Evolutionary conservation across 2,797 vertebrate species (phyloP).

Genomic region (Sebastes dallii): DNA sequence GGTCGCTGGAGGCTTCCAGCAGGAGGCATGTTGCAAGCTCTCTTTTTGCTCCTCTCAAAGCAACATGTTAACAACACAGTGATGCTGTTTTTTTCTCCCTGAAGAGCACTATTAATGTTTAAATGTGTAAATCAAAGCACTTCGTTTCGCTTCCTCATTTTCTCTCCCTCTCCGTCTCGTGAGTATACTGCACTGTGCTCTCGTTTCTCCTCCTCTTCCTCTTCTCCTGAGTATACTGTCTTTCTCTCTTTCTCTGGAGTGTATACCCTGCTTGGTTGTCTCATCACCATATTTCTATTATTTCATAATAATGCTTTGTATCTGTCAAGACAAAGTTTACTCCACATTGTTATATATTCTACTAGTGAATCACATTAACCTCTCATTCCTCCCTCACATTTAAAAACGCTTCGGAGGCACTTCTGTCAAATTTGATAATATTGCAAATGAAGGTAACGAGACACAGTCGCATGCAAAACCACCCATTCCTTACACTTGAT

Average conservation of each 20-base stretch:
- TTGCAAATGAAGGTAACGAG: slow-evolving; percentile 1
- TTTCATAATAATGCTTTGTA: background rate
- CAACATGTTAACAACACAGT: slow-evolving; percentile 37
- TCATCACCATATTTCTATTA: background rate
- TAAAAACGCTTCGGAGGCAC: background rate
- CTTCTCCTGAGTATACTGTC: background rate
- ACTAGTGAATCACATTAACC: slow-evolving; percentile 24
- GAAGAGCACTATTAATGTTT: slow-evolving; percentile 44
- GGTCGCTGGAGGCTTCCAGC: slow-evolving; percentile 39
- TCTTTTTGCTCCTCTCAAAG: background rate
- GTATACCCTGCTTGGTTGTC: background rate
- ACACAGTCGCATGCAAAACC: background rate
- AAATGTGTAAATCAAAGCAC: slow-evolving; percentile 54
- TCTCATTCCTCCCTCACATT: background rate
- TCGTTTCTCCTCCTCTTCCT: background rate
- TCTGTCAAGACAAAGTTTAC: slow-evolving; percentile 6
- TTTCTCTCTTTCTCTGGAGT: background rate
- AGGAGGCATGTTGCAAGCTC: slow-evolving; percentile 25
- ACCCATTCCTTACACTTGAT: background rate
- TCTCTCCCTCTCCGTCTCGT: background rate
- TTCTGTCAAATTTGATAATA: slow-evolving; percentile 1
- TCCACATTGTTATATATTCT: background rate
- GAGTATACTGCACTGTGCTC: slow-evolving; percentile 11
- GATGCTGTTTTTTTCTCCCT: background rate
- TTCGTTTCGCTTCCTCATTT: background rate